Evolutionary conservation across 2,113 vertebrate genomes (phyloP), one percentile per base, ranked within the genome.

Genomic region (Stercorarius parasiticus): DNA sequence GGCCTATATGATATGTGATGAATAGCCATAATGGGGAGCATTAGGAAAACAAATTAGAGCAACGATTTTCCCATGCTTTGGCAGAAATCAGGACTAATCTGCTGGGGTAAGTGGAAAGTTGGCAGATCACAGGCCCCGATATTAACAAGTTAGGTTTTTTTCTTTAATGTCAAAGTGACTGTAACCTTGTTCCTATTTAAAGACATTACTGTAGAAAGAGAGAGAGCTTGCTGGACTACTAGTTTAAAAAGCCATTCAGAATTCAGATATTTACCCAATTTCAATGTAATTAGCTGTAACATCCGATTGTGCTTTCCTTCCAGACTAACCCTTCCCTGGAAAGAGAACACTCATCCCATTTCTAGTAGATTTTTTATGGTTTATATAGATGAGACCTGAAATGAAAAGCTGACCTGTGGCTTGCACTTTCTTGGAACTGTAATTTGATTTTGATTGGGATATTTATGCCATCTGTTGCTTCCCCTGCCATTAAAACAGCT

Each of bases 1-100:
- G 8, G 7, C 3, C 17, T 82, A 2, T 25, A 30, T 2, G 0
- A 42, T n/a, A 47, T 21, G 1, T 34, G 32, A 50, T n/a, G 21
- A 93, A 87, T 30, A 87, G 3, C 8, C 15, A 67, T 32, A 59
- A 76, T 7, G 2, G 6, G 19, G 9, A 79, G 1, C 13, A 47
- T 30, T n/a, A 74, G 11, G 23, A 42, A 74, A 84, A 73, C 10
- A 49, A 70, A 65, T 47, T 29, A 77, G 10, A 90, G 5, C 7
- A 49, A 18, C 36, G 5, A 2, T 36, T 88, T 38, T 59, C 22
- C 38, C 13, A 6, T 64, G 6, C 9, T 50, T 84, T 71, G 34
- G 43, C 17, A 80, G 32, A 72, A 79, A 76, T 47, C 56, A 59
- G 29, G 15, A 32, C 17, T 64, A 55, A 52, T 82, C 18, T 82